phyloP scores from a whole-genome alignment of 2,113 vertebrate genomes.

The Nothobranchius kuhntae region DNA sequence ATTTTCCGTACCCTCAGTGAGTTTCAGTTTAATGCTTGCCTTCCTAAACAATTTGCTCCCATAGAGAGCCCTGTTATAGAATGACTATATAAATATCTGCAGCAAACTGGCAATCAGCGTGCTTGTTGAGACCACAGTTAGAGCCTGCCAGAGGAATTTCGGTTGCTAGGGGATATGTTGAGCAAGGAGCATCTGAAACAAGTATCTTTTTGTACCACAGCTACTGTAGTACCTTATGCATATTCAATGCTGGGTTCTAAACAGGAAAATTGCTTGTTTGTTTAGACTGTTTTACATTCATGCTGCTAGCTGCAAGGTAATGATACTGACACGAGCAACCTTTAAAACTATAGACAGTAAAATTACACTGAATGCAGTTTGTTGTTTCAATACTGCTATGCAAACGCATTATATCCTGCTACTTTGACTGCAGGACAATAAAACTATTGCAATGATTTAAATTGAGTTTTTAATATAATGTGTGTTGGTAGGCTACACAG shows the following conservation, averaged over 20 bases:
- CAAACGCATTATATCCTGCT: neutral
- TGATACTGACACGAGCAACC: constrained; percentile 7
- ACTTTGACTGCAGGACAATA: neutral
- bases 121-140: constrained; percentile 59
- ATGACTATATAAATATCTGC: constrained; percentile 51
- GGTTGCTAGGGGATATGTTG: constrained; percentile 57
- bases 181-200: constrained; percentile 42
- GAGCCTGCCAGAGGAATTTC: constrained; percentile 50
- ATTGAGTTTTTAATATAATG: neutral
- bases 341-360: constrained; percentile 3
- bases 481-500: neutral
- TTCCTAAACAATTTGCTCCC: constrained; percentile 21
- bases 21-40: constrained; percentile 9
- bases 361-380: constrained; percentile 2
- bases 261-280: constrained; percentile 27
- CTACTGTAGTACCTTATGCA: constrained; percentile 39
- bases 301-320: constrained; percentile 10
- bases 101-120: constrained; percentile 61
- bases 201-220: constrained; percentile 50
- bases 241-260: constrained; percentile 43
- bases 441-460: neutral
- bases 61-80: constrained; percentile 32
- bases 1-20: neutral
- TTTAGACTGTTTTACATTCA: constrained; percentile 11
- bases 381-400: neutral